Evolutionary conservation across 1,140 invertebrate genomes (phyloP).

Genomic region (Drosophila sp.): DNA sequence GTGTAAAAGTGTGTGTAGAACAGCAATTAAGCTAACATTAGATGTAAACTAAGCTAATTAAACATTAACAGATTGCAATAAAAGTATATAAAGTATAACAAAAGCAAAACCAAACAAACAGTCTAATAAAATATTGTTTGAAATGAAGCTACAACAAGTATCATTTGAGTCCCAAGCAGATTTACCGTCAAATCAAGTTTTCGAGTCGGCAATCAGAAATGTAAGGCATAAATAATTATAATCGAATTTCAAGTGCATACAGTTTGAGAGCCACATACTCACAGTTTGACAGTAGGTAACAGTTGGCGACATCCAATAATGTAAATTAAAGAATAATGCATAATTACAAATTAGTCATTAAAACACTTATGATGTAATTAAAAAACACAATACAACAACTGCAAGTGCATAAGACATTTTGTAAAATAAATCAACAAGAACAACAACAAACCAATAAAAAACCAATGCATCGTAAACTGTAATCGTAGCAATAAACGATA

Average conservation of each 20-base stretch:
- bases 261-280: slow-evolving; percentile 2
- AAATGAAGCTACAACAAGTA: slow-evolving; percentile 34
- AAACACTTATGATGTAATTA: slow-evolving; percentile 45
- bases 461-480: slow-evolving; percentile 31
- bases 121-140: slow-evolving; percentile 33
- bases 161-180: slow-evolving; percentile 8
- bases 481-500: not conserved
- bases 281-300: slow-evolving; percentile 33
- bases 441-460: slow-evolving; percentile 37
- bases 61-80: slow-evolving; percentile 72
- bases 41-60: slow-evolving; percentile 81
- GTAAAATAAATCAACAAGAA: slow-evolving; percentile 54
- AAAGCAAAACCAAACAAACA: slow-evolving; percentile 27
- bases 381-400: slow-evolving; percentile 16
- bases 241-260: not conserved
- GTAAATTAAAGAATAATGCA: slow-evolving; percentile 48
- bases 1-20: slow-evolving; percentile 33
- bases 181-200: too few species aligned
- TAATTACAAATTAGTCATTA: slow-evolving; percentile 50
- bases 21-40: slow-evolving; percentile 81
- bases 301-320: slow-evolving; percentile 14
- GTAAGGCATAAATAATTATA: too few species aligned
- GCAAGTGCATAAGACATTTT: slow-evolving; percentile 51
- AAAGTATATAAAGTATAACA: slow-evolving; percentile 49
- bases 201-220: too few species aligned